Conservation (phyloP, 2,113 vertebrate genomes). For the Accipiter virgatus region DNA sequence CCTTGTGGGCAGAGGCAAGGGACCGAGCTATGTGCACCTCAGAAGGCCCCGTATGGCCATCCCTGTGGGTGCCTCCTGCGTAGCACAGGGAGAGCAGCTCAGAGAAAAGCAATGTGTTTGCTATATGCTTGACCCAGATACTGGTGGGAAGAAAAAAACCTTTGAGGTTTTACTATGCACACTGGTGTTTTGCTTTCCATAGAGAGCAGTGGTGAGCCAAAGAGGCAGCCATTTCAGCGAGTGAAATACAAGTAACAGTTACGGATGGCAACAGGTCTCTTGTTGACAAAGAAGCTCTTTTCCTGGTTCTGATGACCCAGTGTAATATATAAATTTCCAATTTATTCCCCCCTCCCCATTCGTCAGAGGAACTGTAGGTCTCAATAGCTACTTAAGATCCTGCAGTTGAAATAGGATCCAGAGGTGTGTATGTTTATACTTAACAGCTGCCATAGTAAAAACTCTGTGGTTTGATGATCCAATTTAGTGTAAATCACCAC, state of each 20-base stretch:
- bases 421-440: not conserved
- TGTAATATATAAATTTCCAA: not conserved
- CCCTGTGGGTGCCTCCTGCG: not conserved
- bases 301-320: not conserved
- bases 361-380: not conserved
- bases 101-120: not conserved
- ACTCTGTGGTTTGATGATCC: not conserved
- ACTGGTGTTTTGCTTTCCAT: not conserved
- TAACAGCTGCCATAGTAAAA: not conserved
- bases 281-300: not conserved
- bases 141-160: not conserved
- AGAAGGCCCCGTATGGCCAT: not conserved
- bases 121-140: not conserved
- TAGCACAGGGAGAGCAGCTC: not conserved
- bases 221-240: rapidly evolving
- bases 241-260: not conserved
- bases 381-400: not conserved
- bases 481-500: not conserved
- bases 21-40: not conserved
- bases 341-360: not conserved
- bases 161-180: not conserved
- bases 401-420: not conserved
- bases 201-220: not conserved
- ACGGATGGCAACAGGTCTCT: not conserved
- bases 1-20: not conserved